phyloP scores from a whole-genome alignment of 2,113 vertebrate species.

The Athene noctua region DNA sequence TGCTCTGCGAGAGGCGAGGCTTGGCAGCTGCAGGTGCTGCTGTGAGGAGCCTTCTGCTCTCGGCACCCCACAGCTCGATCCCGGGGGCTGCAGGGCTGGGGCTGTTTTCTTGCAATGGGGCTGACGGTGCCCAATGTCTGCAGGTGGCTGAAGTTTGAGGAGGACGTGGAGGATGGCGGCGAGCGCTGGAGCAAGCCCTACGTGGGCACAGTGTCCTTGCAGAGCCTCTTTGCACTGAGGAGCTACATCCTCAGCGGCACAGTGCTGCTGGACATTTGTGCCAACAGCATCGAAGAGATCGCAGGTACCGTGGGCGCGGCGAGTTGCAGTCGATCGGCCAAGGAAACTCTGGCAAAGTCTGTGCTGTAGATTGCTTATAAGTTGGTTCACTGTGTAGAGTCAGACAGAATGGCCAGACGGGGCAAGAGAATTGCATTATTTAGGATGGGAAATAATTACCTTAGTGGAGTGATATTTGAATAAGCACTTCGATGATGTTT shows the following conservation, averaged over 20 bases:
- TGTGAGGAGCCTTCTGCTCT: background rate
- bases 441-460: background rate
- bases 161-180: slow-evolving; percentile 94
- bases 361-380: background rate
- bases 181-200: slow-evolving; percentile 98
- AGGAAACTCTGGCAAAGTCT: background rate
- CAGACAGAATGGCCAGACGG: background rate
- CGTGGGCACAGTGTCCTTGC: slow-evolving; percentile 92
- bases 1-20: accelerated
- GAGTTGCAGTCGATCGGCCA: background rate
- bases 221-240: slow-evolving; percentile 94
- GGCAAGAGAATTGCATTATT: background rate
- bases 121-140: accelerated
- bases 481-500: background rate
- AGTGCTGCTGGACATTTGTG: slow-evolving; percentile 87
- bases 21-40: background rate
- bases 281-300: slow-evolving; percentile 88
- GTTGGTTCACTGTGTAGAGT: background rate
- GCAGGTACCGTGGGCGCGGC: slow-evolving; percentile 75
- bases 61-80: background rate
- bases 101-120: accelerated
- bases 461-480: background rate
- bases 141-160: slow-evolving; percentile 98
- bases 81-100: background rate
- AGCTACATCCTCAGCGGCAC: slow-evolving; percentile 93